Conservation (phyloP, 92 coral and sea anemone species). For the Porites divaricata region DNA sequence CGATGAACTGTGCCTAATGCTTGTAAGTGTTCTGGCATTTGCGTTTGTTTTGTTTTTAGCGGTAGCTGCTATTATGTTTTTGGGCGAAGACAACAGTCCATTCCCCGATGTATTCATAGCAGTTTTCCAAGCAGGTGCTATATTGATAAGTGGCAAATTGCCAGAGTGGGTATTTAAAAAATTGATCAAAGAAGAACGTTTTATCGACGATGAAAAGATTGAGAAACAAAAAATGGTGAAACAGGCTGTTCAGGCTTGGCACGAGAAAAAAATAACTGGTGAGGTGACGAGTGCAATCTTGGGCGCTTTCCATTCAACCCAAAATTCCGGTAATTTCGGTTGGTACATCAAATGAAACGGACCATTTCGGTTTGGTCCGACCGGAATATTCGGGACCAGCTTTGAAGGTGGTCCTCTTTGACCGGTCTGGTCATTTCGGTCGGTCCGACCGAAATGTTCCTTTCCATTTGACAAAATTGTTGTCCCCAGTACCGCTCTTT, state of each 20-base stretch:
- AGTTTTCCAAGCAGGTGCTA: neutral
- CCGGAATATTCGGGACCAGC: too few species aligned
- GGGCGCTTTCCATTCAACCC: too few species aligned
- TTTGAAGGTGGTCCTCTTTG: too few species aligned
- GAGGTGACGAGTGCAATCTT: too few species aligned
- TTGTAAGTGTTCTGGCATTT: neutral
- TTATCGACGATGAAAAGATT: neutral
- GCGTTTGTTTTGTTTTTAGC: neutral
- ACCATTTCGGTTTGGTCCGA: too few species aligned
- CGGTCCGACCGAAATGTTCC: too few species aligned
- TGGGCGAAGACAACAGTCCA: neutral
- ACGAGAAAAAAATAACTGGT: too few species aligned
- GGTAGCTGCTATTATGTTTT: neutral
- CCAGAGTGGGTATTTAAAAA: neutral
- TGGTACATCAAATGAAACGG: too few species aligned
- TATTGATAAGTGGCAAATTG: constrained; percentile 10
- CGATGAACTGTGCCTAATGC: neutral
- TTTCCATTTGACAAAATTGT: too few species aligned
- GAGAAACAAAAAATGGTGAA: neutral
- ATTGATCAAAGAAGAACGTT: neutral
- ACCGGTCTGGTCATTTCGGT: too few species aligned
- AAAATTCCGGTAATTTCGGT: too few species aligned
- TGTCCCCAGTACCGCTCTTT: too few species aligned
- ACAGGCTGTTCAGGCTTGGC: neutral
- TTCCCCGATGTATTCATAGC: neutral